Conservation (phyloP, 2,888 invertebrate genomes). For the Mongoloraphidia duomilia region DNA sequence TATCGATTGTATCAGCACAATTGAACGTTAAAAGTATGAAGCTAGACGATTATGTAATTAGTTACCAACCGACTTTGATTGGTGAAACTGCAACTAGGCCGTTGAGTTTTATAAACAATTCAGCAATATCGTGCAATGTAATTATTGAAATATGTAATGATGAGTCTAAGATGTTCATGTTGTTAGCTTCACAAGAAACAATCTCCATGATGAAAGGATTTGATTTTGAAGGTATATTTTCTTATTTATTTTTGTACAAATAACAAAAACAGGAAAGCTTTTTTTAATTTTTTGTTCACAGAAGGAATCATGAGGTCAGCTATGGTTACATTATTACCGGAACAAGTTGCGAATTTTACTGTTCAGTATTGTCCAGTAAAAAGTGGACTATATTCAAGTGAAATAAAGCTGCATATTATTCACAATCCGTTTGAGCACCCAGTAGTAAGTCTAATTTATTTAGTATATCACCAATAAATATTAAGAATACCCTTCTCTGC, state of each 20-base stretch:
- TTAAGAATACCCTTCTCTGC: too few relatives aligned
- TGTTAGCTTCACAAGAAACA: conserved; percentile 12
- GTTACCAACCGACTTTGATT: conserved; percentile 25
- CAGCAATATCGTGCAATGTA: conserved; percentile 26
- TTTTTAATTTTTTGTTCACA: conserved; percentile 9
- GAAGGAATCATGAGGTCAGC: conserved; percentile 14
- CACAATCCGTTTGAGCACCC: conserved; percentile 42
- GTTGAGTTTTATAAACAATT: conserved; percentile 27
- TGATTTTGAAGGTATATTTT: conserved; percentile 11
- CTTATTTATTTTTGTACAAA: neutral
- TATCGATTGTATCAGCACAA: conserved; percentile 25
- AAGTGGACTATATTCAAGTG: conserved; percentile 17
- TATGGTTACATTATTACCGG: conserved; percentile 21
- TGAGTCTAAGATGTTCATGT: conserved; percentile 11
- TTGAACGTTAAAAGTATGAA: conserved; percentile 12
- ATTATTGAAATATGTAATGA: conserved; percentile 26
- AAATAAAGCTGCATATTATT: conserved; percentile 30
- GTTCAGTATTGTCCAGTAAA: conserved; percentile 24
- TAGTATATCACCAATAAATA: too few relatives aligned
- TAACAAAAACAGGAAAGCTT: neutral
- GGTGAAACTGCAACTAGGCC: conserved; percentile 15
- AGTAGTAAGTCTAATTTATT: conserved; percentile 19
- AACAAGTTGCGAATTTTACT: conserved; percentile 20
- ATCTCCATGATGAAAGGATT: conserved; percentile 10
- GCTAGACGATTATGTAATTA: conserved; percentile 16